These are phyloP conservation scores for Leptopterna dolabrata DNA, from an alignment of 2,888 invertebrate genomes.

Conservation along the genomic window DNA sequence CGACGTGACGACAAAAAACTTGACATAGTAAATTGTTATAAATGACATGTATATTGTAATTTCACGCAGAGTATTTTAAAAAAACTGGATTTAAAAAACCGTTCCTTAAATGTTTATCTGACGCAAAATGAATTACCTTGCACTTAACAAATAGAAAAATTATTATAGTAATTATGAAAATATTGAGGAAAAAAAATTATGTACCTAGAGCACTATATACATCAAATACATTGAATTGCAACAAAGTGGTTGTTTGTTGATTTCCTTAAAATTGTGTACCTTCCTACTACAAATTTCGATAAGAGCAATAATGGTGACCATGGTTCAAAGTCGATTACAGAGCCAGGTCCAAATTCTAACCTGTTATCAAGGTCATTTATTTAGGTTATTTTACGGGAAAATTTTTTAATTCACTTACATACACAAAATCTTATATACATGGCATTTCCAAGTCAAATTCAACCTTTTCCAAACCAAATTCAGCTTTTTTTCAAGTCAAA, in stretches of 20 bases:
- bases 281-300: no score
- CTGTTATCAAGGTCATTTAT: no score
- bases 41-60: neutral
- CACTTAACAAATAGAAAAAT: neutral
- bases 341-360: no score
- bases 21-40: neutral
- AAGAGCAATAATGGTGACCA: no score
- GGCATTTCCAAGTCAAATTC: no score
- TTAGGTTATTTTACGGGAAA: no score
- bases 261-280: no score
- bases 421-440: no score
- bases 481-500: no score
- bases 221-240: neutral
- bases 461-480: no score
- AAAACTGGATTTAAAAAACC: neutral
- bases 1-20: neutral
- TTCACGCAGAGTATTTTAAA: neutral
- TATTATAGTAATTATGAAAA: neutral
- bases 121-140: constrained; percentile 25
- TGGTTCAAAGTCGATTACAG: no score
- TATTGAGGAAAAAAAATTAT: neutral
- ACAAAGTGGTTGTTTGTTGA: neutral
- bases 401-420: no score
- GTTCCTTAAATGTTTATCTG: constrained; percentile 28
- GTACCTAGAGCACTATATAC: neutral